These are phyloP conservation scores for Parochlus steinenii DNA, from an alignment of 2,888 invertebrate genomes.

Conservation along the genomic window DNA sequence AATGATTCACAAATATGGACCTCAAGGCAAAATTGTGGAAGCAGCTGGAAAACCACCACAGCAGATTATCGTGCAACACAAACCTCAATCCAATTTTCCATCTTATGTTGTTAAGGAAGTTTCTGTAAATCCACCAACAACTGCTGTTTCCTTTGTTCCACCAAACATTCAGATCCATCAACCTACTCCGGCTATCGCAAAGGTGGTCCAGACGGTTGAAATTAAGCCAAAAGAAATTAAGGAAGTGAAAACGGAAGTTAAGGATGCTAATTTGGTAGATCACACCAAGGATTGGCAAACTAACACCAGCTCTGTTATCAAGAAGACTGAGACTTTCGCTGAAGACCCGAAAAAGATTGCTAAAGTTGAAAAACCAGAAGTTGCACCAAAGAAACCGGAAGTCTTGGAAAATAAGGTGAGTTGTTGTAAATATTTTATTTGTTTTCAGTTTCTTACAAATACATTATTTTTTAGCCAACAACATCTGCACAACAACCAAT, in stretches of 20 bases:
- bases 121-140: constrained; percentile 16
- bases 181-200: constrained; percentile 20
- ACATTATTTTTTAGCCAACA: too few species aligned
- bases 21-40: not conserved
- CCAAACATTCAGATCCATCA: constrained; percentile 18
- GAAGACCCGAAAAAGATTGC: not conserved
- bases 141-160: constrained; percentile 21
- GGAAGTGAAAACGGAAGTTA: too few species aligned
- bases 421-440: too few species aligned
- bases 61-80: not conserved
- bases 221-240: constrained; percentile 1
- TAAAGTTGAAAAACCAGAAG: constrained; percentile 3
- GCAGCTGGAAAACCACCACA: constrained; percentile 1
- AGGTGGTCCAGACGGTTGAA: constrained; percentile 13
- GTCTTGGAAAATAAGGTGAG: too few species aligned
- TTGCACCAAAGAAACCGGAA: too few species aligned
- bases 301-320: constrained; percentile 4
- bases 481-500: not conserved
- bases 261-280: too few species aligned
- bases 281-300: constrained; percentile 6
- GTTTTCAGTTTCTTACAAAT: too few species aligned
- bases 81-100: constrained; percentile 31
- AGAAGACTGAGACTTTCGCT: constrained; percentile 1
- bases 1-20: not conserved
- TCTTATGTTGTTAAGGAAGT: too few species aligned